These are phyloP conservation scores for Uria aalge DNA, from an alignment of 2,113 vertebrate species.

Conservation along the genomic window DNA sequence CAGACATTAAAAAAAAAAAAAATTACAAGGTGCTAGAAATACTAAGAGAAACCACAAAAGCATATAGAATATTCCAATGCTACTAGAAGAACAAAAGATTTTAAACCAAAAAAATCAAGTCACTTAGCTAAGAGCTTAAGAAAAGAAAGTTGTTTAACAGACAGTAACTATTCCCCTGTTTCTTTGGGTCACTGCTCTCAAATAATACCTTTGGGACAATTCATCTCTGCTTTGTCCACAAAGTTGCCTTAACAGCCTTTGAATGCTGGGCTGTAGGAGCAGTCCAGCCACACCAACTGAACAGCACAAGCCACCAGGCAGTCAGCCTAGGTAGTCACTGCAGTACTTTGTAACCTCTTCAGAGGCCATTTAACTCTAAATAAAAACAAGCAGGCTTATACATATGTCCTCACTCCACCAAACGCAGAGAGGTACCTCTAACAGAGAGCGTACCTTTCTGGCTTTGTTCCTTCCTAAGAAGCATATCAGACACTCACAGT, in stretches of 20 bases:
- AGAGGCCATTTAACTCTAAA: background rate
- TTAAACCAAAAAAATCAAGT: background rate
- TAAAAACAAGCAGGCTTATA: background rate
- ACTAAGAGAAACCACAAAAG: background rate
- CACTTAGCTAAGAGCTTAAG: background rate
- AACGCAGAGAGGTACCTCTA: background rate
- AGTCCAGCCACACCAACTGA: background rate
- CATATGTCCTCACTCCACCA: background rate
- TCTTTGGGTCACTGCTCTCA: slow-evolving; percentile 38
- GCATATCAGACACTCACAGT: background rate
- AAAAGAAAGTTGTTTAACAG: background rate
- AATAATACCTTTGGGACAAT: slow-evolving; percentile 10
- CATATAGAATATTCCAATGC: background rate
- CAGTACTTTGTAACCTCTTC: background rate
- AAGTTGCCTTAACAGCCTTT: background rate
- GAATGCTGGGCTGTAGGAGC: background rate
- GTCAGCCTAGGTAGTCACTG: background rate
- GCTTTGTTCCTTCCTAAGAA: background rate
- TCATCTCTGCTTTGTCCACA: background rate
- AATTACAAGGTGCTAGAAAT: background rate
- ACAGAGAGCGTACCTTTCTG: background rate
- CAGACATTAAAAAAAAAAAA: background rate
- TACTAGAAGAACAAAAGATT: background rate
- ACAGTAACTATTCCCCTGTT: background rate
- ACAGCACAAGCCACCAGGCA: background rate